Evolutionary conservation across 2,113 vertebrate genomes (phyloP), one percentile per base, ranked within the genome.

Genomic region (Callipepla californica): DNA sequence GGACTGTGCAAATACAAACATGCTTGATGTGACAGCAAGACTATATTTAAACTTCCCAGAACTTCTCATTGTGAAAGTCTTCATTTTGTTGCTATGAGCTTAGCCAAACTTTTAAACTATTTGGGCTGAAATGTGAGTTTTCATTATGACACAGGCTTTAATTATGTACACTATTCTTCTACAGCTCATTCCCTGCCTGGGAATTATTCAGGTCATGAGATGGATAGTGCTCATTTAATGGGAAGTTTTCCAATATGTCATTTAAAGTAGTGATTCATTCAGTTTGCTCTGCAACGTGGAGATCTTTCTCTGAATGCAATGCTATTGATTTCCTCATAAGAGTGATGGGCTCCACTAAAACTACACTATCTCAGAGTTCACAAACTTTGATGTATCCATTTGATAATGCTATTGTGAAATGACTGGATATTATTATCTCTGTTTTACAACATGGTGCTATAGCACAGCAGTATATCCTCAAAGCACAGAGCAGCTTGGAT

Each of bases 51-150:
- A 38, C 28, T 91, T 96, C 87, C 75, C 85, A 89, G 63, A 87
- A 77, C 55, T 85, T 89, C 55, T 76, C 30, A 89, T 80, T 82
- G 9, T 25, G 74, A 69, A 16, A 76, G 21, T 69, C 91, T 80
- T 51, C 34, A 70, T 85, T 67, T 47, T 47, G 82, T 93, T 95
- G 72, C 91, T 94, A 95, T 73, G 91, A 92, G 44, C 55, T 94
- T 87, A 91, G 68, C 59, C 55, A 83, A 80, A 89, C 67, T 76
- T 96, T 45, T 38, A 26, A 95, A 90, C 32, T 81, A 89, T 91
- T 81, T 81, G 59, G 67, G 42, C 38, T 87, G 70, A 87, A 94
- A 89, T 92, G 70, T 50, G 80, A 45, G 18, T 82, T 84, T 89
- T 63, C 59, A 62, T 89, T 91, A 75, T 65, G 69, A 87, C 87